A percentile compares a stretch with the other conserved stretches of the same genome.
Evolutionary conservation across 2,797 vertebrate genomes (phyloP).

Genomic region (Poecile montanus): DNA sequence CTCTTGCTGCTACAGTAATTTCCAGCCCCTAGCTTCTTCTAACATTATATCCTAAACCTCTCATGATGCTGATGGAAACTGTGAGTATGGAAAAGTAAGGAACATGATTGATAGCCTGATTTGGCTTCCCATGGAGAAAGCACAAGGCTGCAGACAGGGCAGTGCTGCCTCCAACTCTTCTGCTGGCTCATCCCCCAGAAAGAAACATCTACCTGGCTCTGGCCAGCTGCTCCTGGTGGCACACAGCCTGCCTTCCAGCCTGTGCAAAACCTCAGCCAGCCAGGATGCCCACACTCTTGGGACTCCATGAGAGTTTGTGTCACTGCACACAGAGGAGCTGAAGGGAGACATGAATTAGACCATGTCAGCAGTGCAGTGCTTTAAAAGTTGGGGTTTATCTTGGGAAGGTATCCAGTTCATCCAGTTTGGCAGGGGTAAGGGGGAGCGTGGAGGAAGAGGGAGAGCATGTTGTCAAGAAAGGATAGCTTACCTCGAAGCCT

Average conservation of each 20-base stretch:
- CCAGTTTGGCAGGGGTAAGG: conserved; percentile 22
- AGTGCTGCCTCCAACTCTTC: neutral
- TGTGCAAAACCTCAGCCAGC: neutral
- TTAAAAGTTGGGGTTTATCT: conserved; percentile 43
- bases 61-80: neutral
- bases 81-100: neutral
- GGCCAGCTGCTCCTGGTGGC: neutral
- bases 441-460: neutral
- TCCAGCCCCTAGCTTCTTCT: neutral
- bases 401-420: conserved; percentile 15
- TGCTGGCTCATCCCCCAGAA: neutral
- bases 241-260: neutral
- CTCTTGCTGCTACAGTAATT: neutral
- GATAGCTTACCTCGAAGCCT: neutral
- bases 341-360: neutral
- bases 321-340: neutral
- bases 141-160: neutral
- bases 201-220: neutral
- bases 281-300: neutral
- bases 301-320: neutral
- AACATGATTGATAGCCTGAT: neutral
- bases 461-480: neutral
- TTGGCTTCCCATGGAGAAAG: rapidly evolving
- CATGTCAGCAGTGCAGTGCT: neutral
- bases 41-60: neutral